Conservation (phyloP, 1,140 invertebrate genomes). For the Apis mellifera region Amel_HAv3.1 CM009936.2:8213001-8213500, state of each 20-base stretch:
- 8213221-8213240: slow-evolving; percentile 11
- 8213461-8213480: slow-evolving; percentile 32
- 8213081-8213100: too few species aligned
- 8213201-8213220: neutral
- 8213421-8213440: slow-evolving; percentile 43
- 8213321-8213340: neutral
- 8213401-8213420: slow-evolving; percentile 47
- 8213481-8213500: slow-evolving; percentile 67
- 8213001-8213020: too few species aligned
- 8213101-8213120: too few species aligned
- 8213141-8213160: too few species aligned
- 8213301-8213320: slow-evolving; percentile 15
- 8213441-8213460: slow-evolving; percentile 61
- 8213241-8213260: slow-evolving; percentile 18
- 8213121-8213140: too few species aligned
- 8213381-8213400: slow-evolving; percentile 37
- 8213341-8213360: too few species aligned
- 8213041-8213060: too few species aligned
- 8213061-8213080: too few species aligned
- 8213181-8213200: neutral
- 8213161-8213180: neutral
- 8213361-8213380: neutral
- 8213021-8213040: too few species aligned
- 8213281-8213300: slow-evolving; percentile 26
- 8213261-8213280: slow-evolving; percentile 15